Conservation (phyloP, 2,888 invertebrate genomes). For the Leptopterna dolabrata region DNA sequence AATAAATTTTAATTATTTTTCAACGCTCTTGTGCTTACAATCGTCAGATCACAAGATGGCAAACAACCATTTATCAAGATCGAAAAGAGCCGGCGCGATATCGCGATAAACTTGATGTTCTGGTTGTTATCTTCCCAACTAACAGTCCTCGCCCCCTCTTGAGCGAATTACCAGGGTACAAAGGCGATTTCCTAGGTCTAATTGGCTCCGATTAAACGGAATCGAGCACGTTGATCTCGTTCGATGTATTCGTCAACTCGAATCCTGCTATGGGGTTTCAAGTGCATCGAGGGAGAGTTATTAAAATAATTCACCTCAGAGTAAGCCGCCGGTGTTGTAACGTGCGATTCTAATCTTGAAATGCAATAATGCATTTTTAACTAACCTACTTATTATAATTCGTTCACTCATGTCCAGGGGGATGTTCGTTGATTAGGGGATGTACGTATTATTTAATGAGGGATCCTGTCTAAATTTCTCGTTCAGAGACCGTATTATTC, state of each 20-base stretch:
- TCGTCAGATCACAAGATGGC: not conserved
- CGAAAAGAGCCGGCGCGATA: not conserved
- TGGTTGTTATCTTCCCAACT: not conserved
- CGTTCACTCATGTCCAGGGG: too few relatives aligned
- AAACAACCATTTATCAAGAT: not conserved
- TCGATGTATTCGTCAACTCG: not conserved
- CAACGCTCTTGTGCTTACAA: not conserved
- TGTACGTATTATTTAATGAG: too few relatives aligned
- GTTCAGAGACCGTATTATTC: too few relatives aligned
- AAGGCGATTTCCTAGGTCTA: not conserved
- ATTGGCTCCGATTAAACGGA: not conserved
- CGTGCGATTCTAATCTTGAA: too few relatives aligned
- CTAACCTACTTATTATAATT: too few relatives aligned
- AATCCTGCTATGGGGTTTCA: not conserved
- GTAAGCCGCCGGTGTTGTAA: too few relatives aligned
- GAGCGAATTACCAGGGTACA: not conserved
- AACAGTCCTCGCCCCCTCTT: not conserved
- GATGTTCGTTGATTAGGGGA: too few relatives aligned
- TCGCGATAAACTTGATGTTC: not conserved
- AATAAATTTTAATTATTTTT: not conserved
- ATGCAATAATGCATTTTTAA: too few relatives aligned
- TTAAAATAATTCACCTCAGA: constrained; percentile 1
- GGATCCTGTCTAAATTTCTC: too few relatives aligned
- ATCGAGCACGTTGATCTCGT: not conserved
- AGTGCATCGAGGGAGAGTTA: not conserved